These are phyloP conservation scores for Cabera pusaria DNA, from an alignment of 2,888 invertebrate species.

Conservation along the genomic window DNA sequence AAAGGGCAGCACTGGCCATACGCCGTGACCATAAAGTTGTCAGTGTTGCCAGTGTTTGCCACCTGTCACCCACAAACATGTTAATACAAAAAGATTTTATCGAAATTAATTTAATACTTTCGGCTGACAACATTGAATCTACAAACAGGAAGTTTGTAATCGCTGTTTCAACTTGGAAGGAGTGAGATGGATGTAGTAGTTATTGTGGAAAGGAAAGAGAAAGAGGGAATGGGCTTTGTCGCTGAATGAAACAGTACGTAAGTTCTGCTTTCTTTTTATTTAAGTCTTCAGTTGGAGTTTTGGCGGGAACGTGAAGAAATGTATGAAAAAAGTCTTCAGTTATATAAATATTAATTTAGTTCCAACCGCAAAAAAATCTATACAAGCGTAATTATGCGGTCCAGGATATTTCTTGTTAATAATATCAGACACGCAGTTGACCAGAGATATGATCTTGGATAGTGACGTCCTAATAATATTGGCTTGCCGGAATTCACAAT, in stretches of 20 bases:
- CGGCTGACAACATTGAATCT: slow-evolving; percentile 19
- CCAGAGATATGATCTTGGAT: too few relatives aligned
- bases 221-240: neutral
- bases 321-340: too few relatives aligned
- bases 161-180: slow-evolving; percentile 18
- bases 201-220: slow-evolving; percentile 10
- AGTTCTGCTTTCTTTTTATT: too few relatives aligned
- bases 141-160: slow-evolving; percentile 19
- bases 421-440: too few relatives aligned
- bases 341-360: too few relatives aligned
- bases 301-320: too few relatives aligned
- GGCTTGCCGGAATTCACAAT: too few relatives aligned
- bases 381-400: too few relatives aligned
- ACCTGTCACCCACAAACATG: slow-evolving; percentile 19
- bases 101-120: slow-evolving; percentile 40
- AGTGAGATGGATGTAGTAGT: slow-evolving; percentile 8
- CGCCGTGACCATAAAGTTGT: slow-evolving; percentile 10
- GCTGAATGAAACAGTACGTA: slow-evolving; percentile 1
- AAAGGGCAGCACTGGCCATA: slow-evolving; percentile 4
- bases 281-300: too few relatives aligned
- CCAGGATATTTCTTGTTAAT: too few relatives aligned
- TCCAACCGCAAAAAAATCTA: too few relatives aligned
- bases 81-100: slow-evolving; percentile 28
- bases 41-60: slow-evolving; percentile 2
- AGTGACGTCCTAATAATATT: too few relatives aligned